These are phyloP conservation scores for Manduca sexta DNA, from an alignment of 1,140 invertebrate genomes.

Conservation along the genomic window DNA sequence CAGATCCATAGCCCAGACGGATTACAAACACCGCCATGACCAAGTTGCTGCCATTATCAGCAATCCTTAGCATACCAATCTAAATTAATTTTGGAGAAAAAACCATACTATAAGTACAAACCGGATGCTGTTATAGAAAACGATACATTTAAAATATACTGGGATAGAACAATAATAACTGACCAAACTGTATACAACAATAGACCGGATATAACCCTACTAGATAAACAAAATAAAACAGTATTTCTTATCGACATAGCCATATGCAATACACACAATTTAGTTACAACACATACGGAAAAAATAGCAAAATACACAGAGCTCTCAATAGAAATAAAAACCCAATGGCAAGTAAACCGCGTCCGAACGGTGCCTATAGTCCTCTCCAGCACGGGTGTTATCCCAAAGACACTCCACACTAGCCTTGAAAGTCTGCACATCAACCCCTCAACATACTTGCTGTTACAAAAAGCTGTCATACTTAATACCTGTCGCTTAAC, in stretches of 20 bases:
- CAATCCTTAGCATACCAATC: slow-evolving; percentile 12
- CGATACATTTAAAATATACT: slow-evolving; percentile 9
- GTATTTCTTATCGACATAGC: slow-evolving; percentile 9
- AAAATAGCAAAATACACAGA: slow-evolving; percentile 18
- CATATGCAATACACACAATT: slow-evolving; percentile 7
- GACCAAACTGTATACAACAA: slow-evolving; percentile 11
- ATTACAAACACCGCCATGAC: slow-evolving; percentile 18
- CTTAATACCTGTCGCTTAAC: too few relatives aligned
- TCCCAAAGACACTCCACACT: too few relatives aligned
- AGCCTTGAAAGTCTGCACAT: too few relatives aligned
- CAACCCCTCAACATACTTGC: too few relatives aligned
- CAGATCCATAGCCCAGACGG: slow-evolving; percentile 6
- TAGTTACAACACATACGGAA: slow-evolving; percentile 10
- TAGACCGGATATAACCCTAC: slow-evolving; percentile 13
- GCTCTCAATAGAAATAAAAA: slow-evolving; percentile 12
- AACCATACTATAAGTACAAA: slow-evolving; percentile 11
- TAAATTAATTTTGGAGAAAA: slow-evolving; percentile 6
- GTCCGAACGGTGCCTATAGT: slow-evolving; percentile 12
- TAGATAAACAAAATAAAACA: slow-evolving; percentile 9
- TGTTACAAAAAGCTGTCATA: too few relatives aligned
- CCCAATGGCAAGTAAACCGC: slow-evolving; percentile 5
- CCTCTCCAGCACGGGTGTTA: slow-evolving; percentile 13
- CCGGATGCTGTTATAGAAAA: slow-evolving; percentile 10
- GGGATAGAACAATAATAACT: slow-evolving; percentile 9
- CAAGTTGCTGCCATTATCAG: slow-evolving; percentile 11